These are phyloP conservation scores for Pandemis heparana DNA, from an alignment of 2,888 invertebrate genomes.

Conservation along the genomic window DNA sequence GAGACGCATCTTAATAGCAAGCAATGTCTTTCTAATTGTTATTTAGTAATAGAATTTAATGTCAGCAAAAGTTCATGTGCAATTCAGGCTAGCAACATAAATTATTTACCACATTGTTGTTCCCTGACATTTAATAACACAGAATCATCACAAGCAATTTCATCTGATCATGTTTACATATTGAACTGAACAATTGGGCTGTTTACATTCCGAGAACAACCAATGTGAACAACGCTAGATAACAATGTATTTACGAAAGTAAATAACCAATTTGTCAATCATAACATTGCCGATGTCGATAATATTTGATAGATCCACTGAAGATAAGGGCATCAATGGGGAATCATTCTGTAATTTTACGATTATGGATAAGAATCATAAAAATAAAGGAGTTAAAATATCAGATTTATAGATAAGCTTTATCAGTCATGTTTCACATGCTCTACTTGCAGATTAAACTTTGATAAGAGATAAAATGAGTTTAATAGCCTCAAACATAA, in stretches of 20 bases:
- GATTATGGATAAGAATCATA: slow-evolving; percentile 62
- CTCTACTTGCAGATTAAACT: slow-evolving; percentile 67
- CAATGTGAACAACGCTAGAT: slow-evolving; percentile 59
- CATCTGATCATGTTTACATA: slow-evolving; percentile 64
- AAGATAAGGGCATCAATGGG: slow-evolving; percentile 70
- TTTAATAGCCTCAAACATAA: slow-evolving; percentile 69
- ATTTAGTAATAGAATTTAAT: slow-evolving; percentile 10
- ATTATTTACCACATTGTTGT: slow-evolving; percentile 50
- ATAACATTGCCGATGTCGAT: slow-evolving; percentile 55
- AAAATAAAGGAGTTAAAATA: slow-evolving; percentile 57
- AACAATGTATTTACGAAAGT: slow-evolving; percentile 68
- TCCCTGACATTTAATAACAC: slow-evolving; percentile 60
- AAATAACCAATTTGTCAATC: slow-evolving; percentile 71
- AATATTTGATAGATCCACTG: slow-evolving; percentile 58
- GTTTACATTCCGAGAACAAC: slow-evolving; percentile 69
- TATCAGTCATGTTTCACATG: slow-evolving; percentile 69
- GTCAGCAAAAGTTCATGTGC: slow-evolving; percentile 53
- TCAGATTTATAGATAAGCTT: slow-evolving; percentile 76
- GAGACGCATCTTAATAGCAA: background rate
- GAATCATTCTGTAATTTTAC: slow-evolving; percentile 60
- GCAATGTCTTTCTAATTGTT: slow-evolving; percentile 10
- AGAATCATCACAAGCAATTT: slow-evolving; percentile 58
- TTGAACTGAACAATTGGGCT: slow-evolving; percentile 59
- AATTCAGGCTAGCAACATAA: slow-evolving; percentile 46
- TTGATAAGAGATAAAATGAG: slow-evolving; percentile 73